Percentiles rank a stretch among this genome's conserved stretches.
phyloP scores from a whole-genome alignment of 37 sponge, comb jelly and placozoan genomes.

The Theonella swinhoei region DNA sequence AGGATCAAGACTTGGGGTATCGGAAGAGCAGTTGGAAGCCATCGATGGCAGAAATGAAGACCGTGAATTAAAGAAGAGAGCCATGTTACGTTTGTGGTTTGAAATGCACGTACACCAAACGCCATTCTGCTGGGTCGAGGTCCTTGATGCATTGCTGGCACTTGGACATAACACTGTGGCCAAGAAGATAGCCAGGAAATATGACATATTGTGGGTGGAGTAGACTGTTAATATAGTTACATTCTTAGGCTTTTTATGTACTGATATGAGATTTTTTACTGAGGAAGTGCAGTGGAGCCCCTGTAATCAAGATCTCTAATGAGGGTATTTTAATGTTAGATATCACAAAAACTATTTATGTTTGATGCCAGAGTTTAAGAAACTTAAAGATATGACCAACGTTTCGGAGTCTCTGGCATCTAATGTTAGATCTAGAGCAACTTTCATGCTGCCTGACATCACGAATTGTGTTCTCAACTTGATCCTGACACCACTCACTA shows the following conservation, averaged over 20 bases:
- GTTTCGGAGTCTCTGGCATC: no score
- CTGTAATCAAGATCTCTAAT: no score
- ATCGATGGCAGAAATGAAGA: background rate
- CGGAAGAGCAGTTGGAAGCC: background rate
- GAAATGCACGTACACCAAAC: background rate
- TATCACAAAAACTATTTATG: no score
- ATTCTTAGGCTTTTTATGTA: background rate
- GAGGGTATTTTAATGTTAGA: no score
- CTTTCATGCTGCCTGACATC: no score
- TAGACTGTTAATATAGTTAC: background rate
- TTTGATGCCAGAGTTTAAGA: no score
- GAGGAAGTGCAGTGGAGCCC: background rate
- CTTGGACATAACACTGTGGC: background rate
- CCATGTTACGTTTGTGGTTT: background rate
- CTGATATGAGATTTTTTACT: background rate
- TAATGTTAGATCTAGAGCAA: no score
- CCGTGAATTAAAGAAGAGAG: background rate
- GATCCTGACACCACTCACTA: no score
- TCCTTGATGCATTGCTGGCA: background rate
- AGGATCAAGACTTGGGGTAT: background rate
- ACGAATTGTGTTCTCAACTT: no score
- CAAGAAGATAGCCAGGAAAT: background rate
- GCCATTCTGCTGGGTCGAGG: background rate
- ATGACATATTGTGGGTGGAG: background rate
- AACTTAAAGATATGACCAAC: no score